Evolutionary conservation across 2,888 invertebrate genomes (phyloP).

Genomic region (Serrognathus titanus): DNA sequence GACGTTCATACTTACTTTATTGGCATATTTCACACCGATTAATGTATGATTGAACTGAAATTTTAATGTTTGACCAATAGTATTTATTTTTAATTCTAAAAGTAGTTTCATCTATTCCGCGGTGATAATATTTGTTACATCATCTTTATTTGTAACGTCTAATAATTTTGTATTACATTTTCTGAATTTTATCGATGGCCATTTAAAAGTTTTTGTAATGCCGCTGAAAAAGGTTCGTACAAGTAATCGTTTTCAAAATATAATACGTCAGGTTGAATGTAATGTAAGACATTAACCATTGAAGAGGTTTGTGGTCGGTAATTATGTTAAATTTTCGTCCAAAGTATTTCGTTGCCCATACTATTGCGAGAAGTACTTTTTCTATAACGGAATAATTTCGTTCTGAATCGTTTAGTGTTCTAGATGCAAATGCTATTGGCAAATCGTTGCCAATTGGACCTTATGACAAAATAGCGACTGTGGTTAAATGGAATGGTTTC

Average conservation of each 20-base stretch:
- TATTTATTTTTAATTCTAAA: slow-evolving; percentile 9
- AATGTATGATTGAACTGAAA: not conserved
- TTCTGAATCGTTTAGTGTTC: no score
- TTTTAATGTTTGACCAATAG: slow-evolving; percentile 15
- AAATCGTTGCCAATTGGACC: not conserved
- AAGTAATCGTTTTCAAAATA: not conserved
- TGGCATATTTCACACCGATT: slow-evolving; percentile 1
- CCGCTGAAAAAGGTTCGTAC: not conserved
- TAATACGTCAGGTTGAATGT: no score
- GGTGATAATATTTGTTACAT: slow-evolving; percentile 3
- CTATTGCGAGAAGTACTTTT: no score
- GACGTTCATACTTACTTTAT: not conserved
- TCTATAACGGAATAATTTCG: no score
- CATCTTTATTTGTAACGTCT: slow-evolving; percentile 10
- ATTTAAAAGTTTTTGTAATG: slow-evolving; percentile 3
- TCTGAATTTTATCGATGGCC: slow-evolving; percentile 7
- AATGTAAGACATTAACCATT: slow-evolving; percentile 38
- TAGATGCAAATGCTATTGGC: no score
- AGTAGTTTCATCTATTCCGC: slow-evolving; percentile 15
- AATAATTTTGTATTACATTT: no score
- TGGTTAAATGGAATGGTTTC: slow-evolving; percentile 14
- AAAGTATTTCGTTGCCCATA: no score
- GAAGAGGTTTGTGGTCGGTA: slow-evolving; percentile 43
- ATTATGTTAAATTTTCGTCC: slow-evolving; percentile 27
- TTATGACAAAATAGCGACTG: slow-evolving; percentile 13